Evolutionary conservation across 2,797 vertebrate genomes (phyloP).

Genomic region (Gastrophryne carolinensis): DNA sequence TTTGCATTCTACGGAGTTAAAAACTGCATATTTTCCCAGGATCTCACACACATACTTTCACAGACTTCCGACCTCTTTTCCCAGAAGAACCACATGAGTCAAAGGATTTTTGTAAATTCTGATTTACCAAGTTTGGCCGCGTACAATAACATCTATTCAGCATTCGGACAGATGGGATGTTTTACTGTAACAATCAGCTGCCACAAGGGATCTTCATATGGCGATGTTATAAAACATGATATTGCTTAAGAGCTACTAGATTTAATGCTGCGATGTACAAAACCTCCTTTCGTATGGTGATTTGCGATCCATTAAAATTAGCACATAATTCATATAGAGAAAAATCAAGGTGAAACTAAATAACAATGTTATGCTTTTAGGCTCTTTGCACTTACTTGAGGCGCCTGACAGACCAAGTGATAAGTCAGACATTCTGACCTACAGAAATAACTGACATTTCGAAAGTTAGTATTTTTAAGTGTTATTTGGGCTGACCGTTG

Average conservation of each 20-base stretch:
- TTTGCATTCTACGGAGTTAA: conserved; percentile 45
- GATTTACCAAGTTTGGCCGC: conserved; percentile 46
- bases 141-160: conserved; percentile 50
- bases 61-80: conserved; percentile 55
- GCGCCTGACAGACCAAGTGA: background rate
- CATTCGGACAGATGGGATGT: conserved; percentile 43
- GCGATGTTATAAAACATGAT: conserved; percentile 55
- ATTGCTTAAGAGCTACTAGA: conserved; percentile 58
- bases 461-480: no score
- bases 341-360: background rate
- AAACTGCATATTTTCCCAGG: conserved; percentile 51
- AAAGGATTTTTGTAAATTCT: conserved; percentile 44
- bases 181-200: conserved; percentile 38
- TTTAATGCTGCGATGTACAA: conserved; percentile 9
- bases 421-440: background rate
- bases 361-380: background rate
- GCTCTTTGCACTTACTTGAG: background rate
- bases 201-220: conserved; percentile 39
- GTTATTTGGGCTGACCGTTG: no score
- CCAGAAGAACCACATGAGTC: conserved; percentile 47
- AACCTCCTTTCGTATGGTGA: background rate
- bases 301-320: background rate
- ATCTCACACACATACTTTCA: conserved; percentile 56
- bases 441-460: no score
- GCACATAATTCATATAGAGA: background rate